Percentiles rank a stretch among this genome's conserved stretches.
phyloP scores from a whole-genome alignment of 2,888 invertebrate genomes.

The Campopleginae sp. region DNA sequence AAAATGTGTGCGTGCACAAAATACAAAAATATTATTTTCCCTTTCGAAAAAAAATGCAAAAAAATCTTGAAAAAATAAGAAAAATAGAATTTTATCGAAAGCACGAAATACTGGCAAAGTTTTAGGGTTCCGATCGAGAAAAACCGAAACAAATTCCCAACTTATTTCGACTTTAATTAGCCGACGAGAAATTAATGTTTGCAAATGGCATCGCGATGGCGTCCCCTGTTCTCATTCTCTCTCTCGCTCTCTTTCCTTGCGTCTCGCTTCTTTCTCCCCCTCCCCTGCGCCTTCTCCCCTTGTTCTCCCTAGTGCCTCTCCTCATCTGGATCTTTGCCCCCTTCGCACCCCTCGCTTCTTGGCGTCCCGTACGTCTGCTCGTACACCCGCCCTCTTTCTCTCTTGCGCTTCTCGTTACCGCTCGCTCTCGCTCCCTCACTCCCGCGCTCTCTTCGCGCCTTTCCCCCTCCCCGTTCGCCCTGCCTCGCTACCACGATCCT shows the following conservation, averaged over 20 bases:
- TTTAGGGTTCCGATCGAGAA: not conserved
- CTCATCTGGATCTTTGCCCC: constrained; percentile 78
- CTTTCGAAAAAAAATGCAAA: not conserved
- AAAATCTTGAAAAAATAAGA: not conserved
- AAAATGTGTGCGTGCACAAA: not conserved
- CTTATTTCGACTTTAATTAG: constrained; percentile 74
- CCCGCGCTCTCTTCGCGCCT: constrained; percentile 55
- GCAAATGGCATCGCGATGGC: constrained; percentile 80
- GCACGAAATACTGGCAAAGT: constrained; percentile 15
- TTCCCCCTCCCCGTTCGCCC: constrained; percentile 36
- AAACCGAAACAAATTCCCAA: constrained; percentile 8
- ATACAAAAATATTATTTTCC: not conserved
- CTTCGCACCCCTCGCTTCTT: constrained; percentile 68
- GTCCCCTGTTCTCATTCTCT: constrained; percentile 73
- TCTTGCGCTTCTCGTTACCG: constrained; percentile 59
- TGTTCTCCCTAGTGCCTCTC: constrained; percentile 72
- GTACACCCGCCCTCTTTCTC: constrained; percentile 52
- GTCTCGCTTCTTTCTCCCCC: constrained; percentile 69
- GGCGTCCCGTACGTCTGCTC: constrained; percentile 74
- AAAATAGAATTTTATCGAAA: constrained; percentile 31
- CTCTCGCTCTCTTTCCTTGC: constrained; percentile 70
- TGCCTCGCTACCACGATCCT: constrained; percentile 46
- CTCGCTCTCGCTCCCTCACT: constrained; percentile 56
- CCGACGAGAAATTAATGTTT: constrained; percentile 77
- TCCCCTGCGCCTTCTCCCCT: constrained; percentile 60